Percentiles rank a stretch among this genome's conserved stretches.
These are phyloP conservation scores for Lineus longissimus DNA, from an alignment of 1,140 invertebrate species.

Conservation along the genomic window DNA sequence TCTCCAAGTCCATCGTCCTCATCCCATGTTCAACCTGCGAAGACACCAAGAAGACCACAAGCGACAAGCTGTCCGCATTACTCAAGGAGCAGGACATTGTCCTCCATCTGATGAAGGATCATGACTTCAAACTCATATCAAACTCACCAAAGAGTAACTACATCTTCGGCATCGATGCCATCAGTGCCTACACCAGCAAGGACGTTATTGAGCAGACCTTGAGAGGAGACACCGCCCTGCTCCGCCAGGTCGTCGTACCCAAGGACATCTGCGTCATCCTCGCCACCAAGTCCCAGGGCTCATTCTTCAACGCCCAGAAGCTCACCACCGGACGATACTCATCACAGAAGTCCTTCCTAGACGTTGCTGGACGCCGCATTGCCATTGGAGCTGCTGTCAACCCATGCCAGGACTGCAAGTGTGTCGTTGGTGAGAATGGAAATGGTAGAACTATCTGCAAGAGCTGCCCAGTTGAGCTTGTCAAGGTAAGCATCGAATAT, in stretches of 20 bases:
- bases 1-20: slow-evolving; percentile 77
- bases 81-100: slow-evolving; percentile 71
- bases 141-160: slow-evolving; percentile 19
- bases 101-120: slow-evolving; percentile 74
- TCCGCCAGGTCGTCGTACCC: slow-evolving; percentile 68
- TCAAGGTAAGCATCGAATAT: too few species aligned
- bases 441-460: slow-evolving; percentile 51
- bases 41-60: slow-evolving; percentile 69
- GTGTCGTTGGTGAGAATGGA: slow-evolving; percentile 57
- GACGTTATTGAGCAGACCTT: slow-evolving; percentile 61
- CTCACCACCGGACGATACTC: slow-evolving; percentile 20
- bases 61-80: slow-evolving; percentile 71
- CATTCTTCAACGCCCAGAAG: slow-evolving; percentile 48
- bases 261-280: slow-evolving; percentile 73
- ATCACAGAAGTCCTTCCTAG: slow-evolving; percentile 64
- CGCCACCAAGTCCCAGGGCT: slow-evolving; percentile 78
- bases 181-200: slow-evolving; percentile 71
- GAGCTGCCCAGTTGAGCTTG: not conserved
- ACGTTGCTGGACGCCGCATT: slow-evolving; percentile 67
- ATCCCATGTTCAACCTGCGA: slow-evolving; percentile 72
- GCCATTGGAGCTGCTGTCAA: slow-evolving; percentile 62
- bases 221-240: slow-evolving; percentile 64
- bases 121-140: slow-evolving; percentile 24
- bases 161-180: slow-evolving; percentile 63
- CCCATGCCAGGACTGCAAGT: slow-evolving; percentile 70